These are phyloP conservation scores for Paramacrobiotus metropolitanus DNA, from an alignment of 1,140 invertebrate genomes.

Conservation along the genomic window DNA sequence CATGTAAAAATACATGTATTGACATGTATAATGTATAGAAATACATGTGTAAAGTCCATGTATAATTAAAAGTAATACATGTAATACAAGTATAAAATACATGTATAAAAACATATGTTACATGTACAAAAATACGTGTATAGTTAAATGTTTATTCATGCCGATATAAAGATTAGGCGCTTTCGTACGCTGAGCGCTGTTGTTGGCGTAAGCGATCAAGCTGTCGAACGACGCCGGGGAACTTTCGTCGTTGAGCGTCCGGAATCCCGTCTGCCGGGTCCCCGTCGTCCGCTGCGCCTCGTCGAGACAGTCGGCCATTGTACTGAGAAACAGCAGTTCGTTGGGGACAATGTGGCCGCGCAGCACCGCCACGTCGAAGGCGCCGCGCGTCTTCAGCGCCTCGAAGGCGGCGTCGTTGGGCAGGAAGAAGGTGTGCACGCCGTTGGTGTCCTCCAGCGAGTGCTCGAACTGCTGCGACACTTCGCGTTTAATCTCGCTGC, in stretches of 20 bases:
- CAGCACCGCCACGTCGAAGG: background rate
- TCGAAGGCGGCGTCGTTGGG: background rate
- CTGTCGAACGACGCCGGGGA: background rate
- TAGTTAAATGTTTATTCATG: background rate
- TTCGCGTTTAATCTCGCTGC: background rate
- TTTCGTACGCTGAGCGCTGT: background rate
- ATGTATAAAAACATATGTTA: no score
- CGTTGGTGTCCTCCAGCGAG: background rate
- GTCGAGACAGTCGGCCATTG: background rate
- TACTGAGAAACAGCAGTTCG: background rate
- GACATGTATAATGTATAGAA: no score
- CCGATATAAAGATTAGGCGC: background rate
- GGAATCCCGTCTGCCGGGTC: background rate
- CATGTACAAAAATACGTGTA: background rate
- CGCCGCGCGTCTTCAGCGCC: background rate
- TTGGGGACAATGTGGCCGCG: background rate
- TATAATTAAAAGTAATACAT: no score
- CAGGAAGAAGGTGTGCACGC: background rate
- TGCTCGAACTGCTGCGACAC: background rate
- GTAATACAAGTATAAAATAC: no score
- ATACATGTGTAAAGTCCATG: no score
- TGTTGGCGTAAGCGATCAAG: background rate
- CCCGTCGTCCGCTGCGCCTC: background rate
- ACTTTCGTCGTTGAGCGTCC: background rate
- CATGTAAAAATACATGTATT: no score